phyloP scores from a whole-genome alignment of 2,797 vertebrate genomes.

The Martes flavigula region DNA sequence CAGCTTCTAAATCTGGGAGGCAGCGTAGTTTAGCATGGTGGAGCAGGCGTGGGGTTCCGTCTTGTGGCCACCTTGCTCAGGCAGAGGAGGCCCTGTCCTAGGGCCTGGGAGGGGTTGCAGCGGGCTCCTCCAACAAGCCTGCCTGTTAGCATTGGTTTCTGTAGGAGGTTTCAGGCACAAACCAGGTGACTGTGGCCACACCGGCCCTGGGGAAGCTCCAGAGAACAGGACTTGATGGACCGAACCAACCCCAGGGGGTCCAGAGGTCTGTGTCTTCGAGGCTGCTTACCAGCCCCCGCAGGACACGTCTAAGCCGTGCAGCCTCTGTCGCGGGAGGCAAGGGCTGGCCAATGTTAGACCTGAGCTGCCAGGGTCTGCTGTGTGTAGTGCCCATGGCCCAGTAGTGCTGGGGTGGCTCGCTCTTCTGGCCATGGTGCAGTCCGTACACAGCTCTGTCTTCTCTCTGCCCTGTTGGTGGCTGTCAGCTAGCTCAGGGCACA shows the following conservation, averaged over 20 bases:
- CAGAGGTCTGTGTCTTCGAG: neutral
- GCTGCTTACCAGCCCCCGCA: neutral
- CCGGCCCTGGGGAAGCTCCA: neutral
- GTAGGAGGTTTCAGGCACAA: neutral
- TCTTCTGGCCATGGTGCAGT: neutral
- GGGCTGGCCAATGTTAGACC: neutral
- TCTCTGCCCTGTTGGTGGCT: neutral
- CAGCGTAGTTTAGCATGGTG: neutral
- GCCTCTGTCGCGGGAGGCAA: neutral
- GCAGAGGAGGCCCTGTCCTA: neutral
- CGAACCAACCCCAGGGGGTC: neutral
- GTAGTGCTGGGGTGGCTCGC: neutral
- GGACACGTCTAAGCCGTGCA: neutral
- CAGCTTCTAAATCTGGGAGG: neutral
- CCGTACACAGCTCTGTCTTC: neutral
- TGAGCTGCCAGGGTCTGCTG: neutral
- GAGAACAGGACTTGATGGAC: neutral
- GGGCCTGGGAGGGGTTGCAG: neutral
- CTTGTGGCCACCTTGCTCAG: fast-evolving
- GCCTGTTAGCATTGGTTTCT: neutral
- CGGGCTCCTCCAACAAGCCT: neutral
- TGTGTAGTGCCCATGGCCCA: neutral
- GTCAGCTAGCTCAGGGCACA: neutral
- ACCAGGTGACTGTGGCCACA: neutral
- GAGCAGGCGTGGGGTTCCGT: neutral